Evolutionary conservation across 53 echinoderm and acorn worm species (phyloP), one percentile per base, ranked within the genome.

Genomic region (Holothuria scabra): DNA sequence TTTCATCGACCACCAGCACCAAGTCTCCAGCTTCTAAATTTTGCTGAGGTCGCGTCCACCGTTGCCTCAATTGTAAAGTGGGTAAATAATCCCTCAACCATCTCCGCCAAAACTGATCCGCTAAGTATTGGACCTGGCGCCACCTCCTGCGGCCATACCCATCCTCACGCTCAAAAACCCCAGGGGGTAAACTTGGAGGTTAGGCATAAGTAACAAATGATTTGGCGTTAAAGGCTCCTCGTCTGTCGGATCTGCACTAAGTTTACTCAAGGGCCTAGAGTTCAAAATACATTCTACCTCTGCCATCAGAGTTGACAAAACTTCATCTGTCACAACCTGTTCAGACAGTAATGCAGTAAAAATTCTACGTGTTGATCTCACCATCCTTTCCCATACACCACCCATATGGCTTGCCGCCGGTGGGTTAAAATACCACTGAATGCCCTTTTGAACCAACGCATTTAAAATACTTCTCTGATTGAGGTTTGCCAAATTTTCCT

Each of bases 21-120:
- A n/a, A n/a, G n/a, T n/a, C n/a, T n/a, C n/a, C n/a, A n/a, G n/a
- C n/a, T n/a, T n/a, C 33, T 34, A 69, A 69, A 69, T 69, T 69
- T 34, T 37, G 70, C 34, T 69, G 32, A 22, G 70, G 70, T 69
- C 13, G 70, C 3, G 70, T 69, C 38, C 70, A 69, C 38, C 31
- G 32, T 69, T 69, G 70, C 70, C 31, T 69, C 70, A 69, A 30
- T 69, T 69, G 70, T 34, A 69, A 34, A 31, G 70, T 34, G 20
- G 33, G 8, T 11, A 69, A 14, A 9, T 32, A 10, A 24, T 11
- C 70, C 19, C 28, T 23, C 28, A 67, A 28, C 2, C 67, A 67
- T 67, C 13, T 67, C 13, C 32, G 28, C 67, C 24, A 29, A 9
- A 67, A 67, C 6, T 28, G 5, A 31, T 31, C 32, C 28, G 67